A percentile compares a stretch with the other conserved stretches of the same genome.
These are phyloP conservation scores for Adela reaumurella DNA, from an alignment of 2,888 invertebrate genomes.

Conservation along the genomic window DNA sequence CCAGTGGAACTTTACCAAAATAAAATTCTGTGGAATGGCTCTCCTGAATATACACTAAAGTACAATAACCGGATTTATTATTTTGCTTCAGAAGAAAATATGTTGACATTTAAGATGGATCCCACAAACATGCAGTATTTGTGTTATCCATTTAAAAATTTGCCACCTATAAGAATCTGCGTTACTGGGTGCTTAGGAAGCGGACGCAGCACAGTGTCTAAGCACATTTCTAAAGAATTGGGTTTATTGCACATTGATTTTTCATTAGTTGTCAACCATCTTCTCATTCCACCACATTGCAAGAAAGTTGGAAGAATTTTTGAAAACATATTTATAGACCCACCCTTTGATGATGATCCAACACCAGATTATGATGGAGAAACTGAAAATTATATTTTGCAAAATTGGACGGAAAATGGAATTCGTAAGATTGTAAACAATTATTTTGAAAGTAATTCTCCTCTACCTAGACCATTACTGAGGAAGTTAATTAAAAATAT, in stretches of 20 bases:
- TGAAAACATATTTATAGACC: conserved; percentile 36
- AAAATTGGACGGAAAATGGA: conserved; percentile 28
- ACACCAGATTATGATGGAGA: not conserved
- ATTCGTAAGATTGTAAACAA: conserved; percentile 31
- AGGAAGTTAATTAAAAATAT: conserved; percentile 37
- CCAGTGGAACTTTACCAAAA: conserved; percentile 56
- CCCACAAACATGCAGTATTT: conserved; percentile 45
- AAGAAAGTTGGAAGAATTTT: conserved; percentile 38
- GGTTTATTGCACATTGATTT: conserved; percentile 54
- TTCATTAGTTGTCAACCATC: conserved; percentile 28
- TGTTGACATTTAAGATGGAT: conserved; percentile 45
- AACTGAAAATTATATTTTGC: not conserved
- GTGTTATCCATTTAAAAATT: conserved; percentile 30
- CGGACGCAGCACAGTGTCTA: conserved; percentile 51
- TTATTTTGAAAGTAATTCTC: conserved; percentile 46
- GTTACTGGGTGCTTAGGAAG: conserved; percentile 52
- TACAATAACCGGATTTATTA: conserved; percentile 53
- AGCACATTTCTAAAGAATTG: conserved; percentile 48
- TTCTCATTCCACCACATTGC: conserved; percentile 35
- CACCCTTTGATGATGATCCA: conserved; percentile 26
- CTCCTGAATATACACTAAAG: conserved; percentile 45
- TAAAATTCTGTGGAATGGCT: conserved; percentile 60
- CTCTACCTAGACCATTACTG: conserved; percentile 39
- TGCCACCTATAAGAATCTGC: conserved; percentile 55
- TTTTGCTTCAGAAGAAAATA: conserved; percentile 44